Evolutionary conservation across 2,113 vertebrate species (phyloP).

Genomic region (Laticauda laticaudata): DNA sequence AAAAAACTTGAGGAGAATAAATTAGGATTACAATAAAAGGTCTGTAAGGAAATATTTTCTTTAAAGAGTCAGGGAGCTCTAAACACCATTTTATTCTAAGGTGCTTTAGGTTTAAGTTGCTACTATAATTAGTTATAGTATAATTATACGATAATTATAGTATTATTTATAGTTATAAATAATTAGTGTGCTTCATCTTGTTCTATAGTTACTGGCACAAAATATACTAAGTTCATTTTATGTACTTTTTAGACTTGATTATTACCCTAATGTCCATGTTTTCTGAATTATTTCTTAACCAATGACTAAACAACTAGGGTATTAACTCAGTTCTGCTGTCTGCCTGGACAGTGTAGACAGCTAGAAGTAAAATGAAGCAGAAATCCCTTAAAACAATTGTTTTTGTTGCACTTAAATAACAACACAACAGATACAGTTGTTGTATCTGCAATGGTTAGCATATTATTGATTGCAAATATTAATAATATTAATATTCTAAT

Average conservation of each 20-base stretch:
- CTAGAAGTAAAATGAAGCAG: not conserved
- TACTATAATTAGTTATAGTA: not conserved
- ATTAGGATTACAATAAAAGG: not conserved
- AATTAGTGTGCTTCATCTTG: not conserved
- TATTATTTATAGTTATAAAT: too few species aligned
- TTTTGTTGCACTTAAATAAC: not conserved
- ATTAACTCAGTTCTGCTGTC: not conserved
- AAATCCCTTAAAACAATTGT: not conserved
- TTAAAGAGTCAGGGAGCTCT: not conserved
- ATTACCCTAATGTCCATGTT: not conserved
- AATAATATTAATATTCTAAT: not conserved
- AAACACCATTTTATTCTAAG: not conserved
- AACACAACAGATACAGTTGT: not conserved
- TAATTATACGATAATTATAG: too few species aligned
- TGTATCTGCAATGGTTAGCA: conserved; percentile 6
- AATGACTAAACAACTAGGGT: not conserved
- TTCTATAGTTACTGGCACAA: not conserved
- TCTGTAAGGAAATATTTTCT: not conserved
- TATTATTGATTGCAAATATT: conserved; percentile 13
- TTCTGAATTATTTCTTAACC: not conserved
- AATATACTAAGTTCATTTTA: not conserved
- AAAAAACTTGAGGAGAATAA: not conserved
- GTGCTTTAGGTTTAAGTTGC: not conserved
- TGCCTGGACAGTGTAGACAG: not conserved
- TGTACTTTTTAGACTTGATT: not conserved